Evolutionary conservation across 2,888 invertebrate species (phyloP), one percentile per base, ranked within the genome.

Genomic region (Brachyopa scutellaris): DNA sequence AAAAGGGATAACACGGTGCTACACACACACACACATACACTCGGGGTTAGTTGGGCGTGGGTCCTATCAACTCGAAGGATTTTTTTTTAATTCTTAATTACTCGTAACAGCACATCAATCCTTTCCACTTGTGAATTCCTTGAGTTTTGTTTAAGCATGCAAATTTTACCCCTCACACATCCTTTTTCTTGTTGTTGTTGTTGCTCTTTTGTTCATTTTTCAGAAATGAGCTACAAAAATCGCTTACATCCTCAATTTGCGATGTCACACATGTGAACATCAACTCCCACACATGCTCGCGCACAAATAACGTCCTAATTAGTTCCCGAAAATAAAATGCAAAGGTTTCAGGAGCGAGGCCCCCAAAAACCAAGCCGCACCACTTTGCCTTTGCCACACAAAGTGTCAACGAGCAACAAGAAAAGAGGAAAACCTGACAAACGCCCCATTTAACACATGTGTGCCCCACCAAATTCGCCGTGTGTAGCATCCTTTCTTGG

Each of bases 381-480:
- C 26, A 26, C 26, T 26, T 26, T 6, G 26, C 38, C 53, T 23
- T 69, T 69, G 73, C 64, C 40, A 53, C 51, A 67, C 57, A 78
- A 76, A 80, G n/a, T 76, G 76, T 80, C 80, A 76, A 59, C 76
- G 69, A 80, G 76, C 76, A 80, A 76, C 57, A 66, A 66, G 66
- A 67, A 66, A 53, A 59, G 73, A 59, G 76, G 85, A 51, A 78
- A 70, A 79, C 70, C 82, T 84, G 85, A 84, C 85, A 85, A 84
- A 84, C 84, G 84, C 84, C 85, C 84, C 85, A 85, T 85, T 85
- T 84, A 84, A 70, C 85, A 84, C 85, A 85, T 85, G 78, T 85
- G 85, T 77, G 82, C 79, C 67, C 84, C 79, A 78, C 64, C 79
- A 31, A 73, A 61, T 59, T 23, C 45, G 49, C 17, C 47, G n/a